phyloP scores from a whole-genome alignment of 2,888 invertebrate species.

The Polietes domitor region DNA sequence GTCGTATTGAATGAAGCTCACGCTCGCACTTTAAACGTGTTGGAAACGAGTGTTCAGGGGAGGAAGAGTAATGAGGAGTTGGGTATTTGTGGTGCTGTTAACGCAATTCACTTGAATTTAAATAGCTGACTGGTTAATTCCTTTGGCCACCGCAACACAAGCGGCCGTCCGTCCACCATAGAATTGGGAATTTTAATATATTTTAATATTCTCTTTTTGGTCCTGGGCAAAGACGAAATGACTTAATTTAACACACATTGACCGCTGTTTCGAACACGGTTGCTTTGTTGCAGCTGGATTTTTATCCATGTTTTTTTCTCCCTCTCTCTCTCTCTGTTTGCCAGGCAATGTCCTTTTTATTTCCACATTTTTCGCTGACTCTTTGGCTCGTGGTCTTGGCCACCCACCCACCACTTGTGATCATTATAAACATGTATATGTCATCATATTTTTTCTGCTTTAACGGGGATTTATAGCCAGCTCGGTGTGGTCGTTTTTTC shows the following conservation, averaged over 20 bases:
- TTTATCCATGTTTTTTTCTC: no score
- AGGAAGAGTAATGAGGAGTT: neutral
- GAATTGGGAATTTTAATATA: constrained; percentile 43
- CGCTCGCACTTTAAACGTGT: neutral
- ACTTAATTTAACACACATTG: constrained; percentile 35
- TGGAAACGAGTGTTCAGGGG: neutral
- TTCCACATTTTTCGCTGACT: neutral
- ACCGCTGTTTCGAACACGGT: neutral
- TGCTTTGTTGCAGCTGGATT: no score
- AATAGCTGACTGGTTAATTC: constrained; percentile 50
- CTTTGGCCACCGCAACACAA: constrained; percentile 20
- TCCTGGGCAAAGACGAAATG: neutral
- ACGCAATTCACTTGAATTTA: constrained; percentile 27
- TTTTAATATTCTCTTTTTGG: constrained; percentile 50
- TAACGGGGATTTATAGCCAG: no score
- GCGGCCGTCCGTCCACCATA: constrained; percentile 5
- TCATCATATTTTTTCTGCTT: neutral
- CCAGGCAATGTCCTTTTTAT: constrained; percentile 15
- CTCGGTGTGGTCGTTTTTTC: no score
- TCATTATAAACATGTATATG: constrained; percentile 23
- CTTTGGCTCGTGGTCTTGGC: neutral
- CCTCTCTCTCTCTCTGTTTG: neutral
- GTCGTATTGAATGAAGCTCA: neutral
- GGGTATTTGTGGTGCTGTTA: constrained; percentile 16
- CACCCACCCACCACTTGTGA: neutral